Conservation (phyloP, 2,113 vertebrate genomes). For the Cryptotis parvus region DNA sequence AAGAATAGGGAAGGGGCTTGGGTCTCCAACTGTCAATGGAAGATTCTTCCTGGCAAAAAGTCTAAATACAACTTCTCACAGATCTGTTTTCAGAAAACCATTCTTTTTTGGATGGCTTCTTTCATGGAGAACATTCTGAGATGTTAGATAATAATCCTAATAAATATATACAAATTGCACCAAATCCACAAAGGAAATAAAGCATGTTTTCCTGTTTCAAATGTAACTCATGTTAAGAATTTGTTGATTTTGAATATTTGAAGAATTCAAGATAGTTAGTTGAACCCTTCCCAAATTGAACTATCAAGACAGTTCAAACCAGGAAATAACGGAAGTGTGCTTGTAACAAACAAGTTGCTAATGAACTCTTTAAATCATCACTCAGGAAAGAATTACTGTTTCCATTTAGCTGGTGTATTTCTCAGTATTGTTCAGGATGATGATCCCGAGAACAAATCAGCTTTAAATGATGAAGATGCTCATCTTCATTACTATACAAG, state of each 20-base stretch:
- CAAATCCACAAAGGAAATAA: neutral
- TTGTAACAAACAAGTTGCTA: neutral
- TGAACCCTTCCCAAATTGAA: too few species aligned
- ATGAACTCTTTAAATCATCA: neutral
- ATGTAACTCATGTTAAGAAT: neutral
- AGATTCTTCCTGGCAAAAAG: neutral
- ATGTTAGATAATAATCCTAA: slow-evolving; percentile 20
- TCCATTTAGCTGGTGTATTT: neutral
- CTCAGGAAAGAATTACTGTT: neutral
- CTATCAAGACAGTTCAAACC: neutral
- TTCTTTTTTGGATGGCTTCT: neutral
- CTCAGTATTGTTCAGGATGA: neutral
- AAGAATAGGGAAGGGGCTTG: fast-evolving
- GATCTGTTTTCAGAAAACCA: neutral
- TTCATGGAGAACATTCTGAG: neutral
- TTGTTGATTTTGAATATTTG: neutral
- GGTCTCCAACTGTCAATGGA: neutral
- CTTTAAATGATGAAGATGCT: neutral
- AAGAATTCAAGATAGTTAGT: too few species aligned
- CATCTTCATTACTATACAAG: neutral
- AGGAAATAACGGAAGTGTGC: neutral
- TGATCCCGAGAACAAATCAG: neutral
- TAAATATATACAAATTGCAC: slow-evolving; percentile 33
- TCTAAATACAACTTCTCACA: neutral
- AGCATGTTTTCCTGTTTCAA: neutral